Base-by-base conservation (phyloP, 2,113 vertebrate genomes). In the Nettapus auritus region DNA sequence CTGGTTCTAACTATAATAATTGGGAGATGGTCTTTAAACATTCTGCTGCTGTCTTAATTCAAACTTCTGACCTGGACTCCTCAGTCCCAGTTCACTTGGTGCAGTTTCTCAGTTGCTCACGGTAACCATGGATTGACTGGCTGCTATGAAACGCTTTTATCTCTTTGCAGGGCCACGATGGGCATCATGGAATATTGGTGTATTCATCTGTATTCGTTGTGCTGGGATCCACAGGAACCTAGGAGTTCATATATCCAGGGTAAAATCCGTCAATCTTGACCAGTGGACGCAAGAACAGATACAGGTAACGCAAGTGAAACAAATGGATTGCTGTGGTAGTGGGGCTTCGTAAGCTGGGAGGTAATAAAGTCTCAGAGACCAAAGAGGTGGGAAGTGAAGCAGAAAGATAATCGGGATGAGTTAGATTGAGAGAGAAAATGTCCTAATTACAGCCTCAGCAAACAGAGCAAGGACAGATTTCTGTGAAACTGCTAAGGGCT, bases 261-360 rank as follows among this genome's bases (percentile, higher is more conserved):
- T 99, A 81, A 99, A 99, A 77, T 99, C 99, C 3, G 99, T 99
- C 90, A 99, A 99, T 93, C 98, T 99, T 13, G 99, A 99, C 97
- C 99, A 99, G 94, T 99, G 99, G 99, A 99, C 99, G 0, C 99
- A 99, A 89, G 99, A 99, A 76, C 99, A 99, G 97, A 99, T 99
- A 56, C 99, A 99, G 99, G 99, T 99, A 97, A 79, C 0, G 59
- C 2, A 6, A 34, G 22, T 2, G 40, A 9, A n/a, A 13, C 6
- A 0, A 6, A 1, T 4, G 3, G 56, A 23, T 2, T 15, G 19
- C 3, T 53, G 16, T 68, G 44, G 5, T 9, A 8, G 11, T 1
- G 18, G n/a, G 48, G 13, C 36, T 85, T 21, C 3, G 2, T 40
- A 11, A 64, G 20, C 23, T 18, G 11, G 62, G 33, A 3, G 8